A percentile compares a stretch with the other conserved stretches of the same genome.
Conservation (phyloP, 2,888 invertebrate genomes). For the Torymus aiolomorphi region DNA sequence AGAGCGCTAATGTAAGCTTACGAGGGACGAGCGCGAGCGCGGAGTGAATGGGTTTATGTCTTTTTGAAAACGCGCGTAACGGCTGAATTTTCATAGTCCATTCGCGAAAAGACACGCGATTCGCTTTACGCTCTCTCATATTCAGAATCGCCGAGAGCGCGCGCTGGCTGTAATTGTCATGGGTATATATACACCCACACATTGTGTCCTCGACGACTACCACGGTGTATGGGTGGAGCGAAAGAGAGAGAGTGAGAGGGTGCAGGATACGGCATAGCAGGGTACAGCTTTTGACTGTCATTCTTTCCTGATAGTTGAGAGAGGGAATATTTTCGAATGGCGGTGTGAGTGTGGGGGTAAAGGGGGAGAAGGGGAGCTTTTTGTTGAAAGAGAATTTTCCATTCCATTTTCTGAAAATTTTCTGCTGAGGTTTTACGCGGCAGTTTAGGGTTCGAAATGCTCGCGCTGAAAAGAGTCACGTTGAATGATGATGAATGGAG, state of each 20-base stretch:
- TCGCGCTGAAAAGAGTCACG: too few relatives aligned
- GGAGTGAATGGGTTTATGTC: conserved; percentile 19
- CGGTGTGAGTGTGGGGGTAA: too few relatives aligned
- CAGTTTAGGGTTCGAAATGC: too few relatives aligned
- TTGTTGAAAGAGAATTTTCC: too few relatives aligned
- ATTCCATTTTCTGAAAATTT: too few relatives aligned
- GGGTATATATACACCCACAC: neutral
- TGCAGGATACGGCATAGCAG: neutral
- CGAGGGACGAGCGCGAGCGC: neutral
- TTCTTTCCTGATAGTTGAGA: neutral
- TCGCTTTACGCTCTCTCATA: neutral
- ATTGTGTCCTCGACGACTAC: conserved; percentile 16
- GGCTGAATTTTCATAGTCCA: conserved; percentile 49
- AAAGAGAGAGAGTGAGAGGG: too few relatives aligned
- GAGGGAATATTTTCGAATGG: conserved; percentile 9
- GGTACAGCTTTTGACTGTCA: conserved; percentile 10
- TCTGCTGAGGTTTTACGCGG: too few relatives aligned
- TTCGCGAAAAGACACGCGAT: conserved; percentile 12
- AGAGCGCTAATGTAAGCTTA: conserved; percentile 25
- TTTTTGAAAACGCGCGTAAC: conserved; percentile 18
- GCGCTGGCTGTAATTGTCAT: conserved; percentile 15
- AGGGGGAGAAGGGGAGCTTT: neutral
- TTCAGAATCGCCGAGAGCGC: conserved; percentile 5
- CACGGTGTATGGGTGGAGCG: too few relatives aligned
- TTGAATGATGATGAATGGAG: too few relatives aligned